Conservation (phyloP, 23 tunicate species). For the Diplosoma virens region DNA sequence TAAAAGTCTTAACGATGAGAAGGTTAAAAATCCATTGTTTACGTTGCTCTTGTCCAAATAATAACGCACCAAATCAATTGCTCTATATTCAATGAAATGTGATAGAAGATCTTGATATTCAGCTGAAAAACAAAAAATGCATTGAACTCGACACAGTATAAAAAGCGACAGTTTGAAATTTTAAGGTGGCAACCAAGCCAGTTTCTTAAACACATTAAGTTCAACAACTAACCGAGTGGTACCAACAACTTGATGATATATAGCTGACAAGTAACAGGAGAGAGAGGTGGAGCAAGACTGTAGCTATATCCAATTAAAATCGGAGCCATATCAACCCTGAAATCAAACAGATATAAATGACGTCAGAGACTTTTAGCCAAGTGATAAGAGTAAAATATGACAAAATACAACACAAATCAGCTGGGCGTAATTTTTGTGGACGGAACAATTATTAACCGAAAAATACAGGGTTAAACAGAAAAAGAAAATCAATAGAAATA, state of each 20-base stretch:
- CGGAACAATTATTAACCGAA: too few species aligned
- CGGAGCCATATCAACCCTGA: constrained; percentile 65
- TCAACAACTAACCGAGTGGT: constrained; percentile 43
- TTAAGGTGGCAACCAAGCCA: too few species aligned
- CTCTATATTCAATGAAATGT: constrained; percentile 47
- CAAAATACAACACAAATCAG: neutral
- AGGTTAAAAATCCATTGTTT: constrained; percentile 58
- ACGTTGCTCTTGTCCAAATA: constrained; percentile 41
- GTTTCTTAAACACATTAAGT: too few species aligned
- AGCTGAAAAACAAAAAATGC: constrained; percentile 40
- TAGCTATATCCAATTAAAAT: constrained; percentile 62
- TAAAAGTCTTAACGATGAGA: constrained; percentile 65
- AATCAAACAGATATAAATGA: neutral
- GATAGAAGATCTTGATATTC: constrained; percentile 84
- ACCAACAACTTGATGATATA: constrained; percentile 50
- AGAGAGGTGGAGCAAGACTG: constrained; percentile 67
- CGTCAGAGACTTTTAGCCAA: too few species aligned
- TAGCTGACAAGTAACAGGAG: constrained; percentile 36
- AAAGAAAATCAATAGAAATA: too few species aligned
- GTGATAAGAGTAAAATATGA: neutral
- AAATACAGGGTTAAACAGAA: too few species aligned
- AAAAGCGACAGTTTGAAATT: neutral
- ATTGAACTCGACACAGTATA: neutral
- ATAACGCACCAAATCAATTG: constrained; percentile 48
- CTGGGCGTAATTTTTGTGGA: neutral